phyloP scores from a whole-genome alignment of 1,140 invertebrate species.

The Papilio polyxenes region DNA sequence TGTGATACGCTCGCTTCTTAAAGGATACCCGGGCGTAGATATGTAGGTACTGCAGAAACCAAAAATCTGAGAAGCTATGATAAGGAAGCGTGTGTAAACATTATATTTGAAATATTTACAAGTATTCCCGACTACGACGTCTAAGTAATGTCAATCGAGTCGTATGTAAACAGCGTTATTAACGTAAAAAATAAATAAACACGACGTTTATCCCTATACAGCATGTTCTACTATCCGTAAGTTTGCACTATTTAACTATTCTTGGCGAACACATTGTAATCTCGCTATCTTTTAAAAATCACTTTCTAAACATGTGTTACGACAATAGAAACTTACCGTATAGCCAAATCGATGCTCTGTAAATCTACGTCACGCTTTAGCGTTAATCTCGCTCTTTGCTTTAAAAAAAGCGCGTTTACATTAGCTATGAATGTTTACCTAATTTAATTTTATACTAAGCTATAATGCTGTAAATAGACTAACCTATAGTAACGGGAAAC shows the following conservation, averaged over 20 bases:
- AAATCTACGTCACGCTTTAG: no score
- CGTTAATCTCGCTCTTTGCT: no score
- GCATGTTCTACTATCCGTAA: not conserved
- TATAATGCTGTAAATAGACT: not conserved
- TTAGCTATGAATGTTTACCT: not conserved
- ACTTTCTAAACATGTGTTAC: not conserved
- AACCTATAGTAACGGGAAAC: constrained; percentile 53
- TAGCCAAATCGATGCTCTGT: no score
- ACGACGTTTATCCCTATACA: not conserved
- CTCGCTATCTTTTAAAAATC: not conserved
- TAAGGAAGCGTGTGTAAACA: not conserved
- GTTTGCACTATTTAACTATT: not conserved
- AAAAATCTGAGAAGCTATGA: no score
- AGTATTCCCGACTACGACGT: not conserved
- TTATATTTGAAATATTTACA: not conserved
- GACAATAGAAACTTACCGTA: no score
- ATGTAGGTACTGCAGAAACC: no score
- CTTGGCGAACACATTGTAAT: no score
- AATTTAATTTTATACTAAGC: not conserved
- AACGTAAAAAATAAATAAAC: not conserved
- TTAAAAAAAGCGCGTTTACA: not conserved
- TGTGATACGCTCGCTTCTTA: no score
- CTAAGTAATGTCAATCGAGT: not conserved
- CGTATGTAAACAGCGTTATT: not conserved
- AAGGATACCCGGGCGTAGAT: no score